These are phyloP conservation scores for Chaenogobius annularis DNA, from an alignment of 2,113 vertebrate species.

Conservation along the genomic window DNA sequence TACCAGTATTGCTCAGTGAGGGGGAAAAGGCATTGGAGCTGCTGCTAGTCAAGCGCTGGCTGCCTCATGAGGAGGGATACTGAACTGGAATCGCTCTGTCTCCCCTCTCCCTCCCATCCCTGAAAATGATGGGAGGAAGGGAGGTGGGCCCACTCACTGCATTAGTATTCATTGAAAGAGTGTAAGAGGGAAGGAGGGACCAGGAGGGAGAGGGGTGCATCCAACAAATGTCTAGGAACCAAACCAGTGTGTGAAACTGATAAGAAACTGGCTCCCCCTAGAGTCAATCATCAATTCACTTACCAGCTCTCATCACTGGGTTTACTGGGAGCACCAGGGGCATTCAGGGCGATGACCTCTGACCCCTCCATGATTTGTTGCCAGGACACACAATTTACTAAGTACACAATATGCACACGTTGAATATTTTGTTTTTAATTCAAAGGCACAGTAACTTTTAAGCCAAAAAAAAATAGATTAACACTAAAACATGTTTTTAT, in stretches of 20 bases:
- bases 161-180: slow-evolving; percentile 81
- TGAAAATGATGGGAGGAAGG: slow-evolving; percentile 63
- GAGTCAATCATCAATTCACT: slow-evolving; percentile 72
- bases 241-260: slow-evolving; percentile 52
- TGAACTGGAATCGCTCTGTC: slow-evolving; percentile 69
- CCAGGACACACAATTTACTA: no score
- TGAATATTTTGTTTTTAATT: no score
- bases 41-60: slow-evolving; percentile 69
- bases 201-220: slow-evolving; percentile 27
- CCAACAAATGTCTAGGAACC: slow-evolving; percentile 68
- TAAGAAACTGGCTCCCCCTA: slow-evolving; percentile 72
- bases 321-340: slow-evolving; percentile 33
- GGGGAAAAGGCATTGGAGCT: slow-evolving; percentile 62
- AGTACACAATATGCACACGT: no score
- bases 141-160: slow-evolving; percentile 71
- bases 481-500: no score
- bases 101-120: slow-evolving; percentile 73
- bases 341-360: neutral
- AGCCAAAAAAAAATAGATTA: no score
- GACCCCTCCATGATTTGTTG: neutral
- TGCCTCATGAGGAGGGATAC: slow-evolving; percentile 72
- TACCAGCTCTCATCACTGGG: slow-evolving; percentile 69
- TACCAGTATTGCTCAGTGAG: slow-evolving; percentile 56
- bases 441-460: no score
- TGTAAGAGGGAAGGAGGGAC: slow-evolving; percentile 39